These are phyloP conservation scores for Micronisus gabar DNA, from an alignment of 2,113 vertebrate species.

Conservation along the genomic window DNA sequence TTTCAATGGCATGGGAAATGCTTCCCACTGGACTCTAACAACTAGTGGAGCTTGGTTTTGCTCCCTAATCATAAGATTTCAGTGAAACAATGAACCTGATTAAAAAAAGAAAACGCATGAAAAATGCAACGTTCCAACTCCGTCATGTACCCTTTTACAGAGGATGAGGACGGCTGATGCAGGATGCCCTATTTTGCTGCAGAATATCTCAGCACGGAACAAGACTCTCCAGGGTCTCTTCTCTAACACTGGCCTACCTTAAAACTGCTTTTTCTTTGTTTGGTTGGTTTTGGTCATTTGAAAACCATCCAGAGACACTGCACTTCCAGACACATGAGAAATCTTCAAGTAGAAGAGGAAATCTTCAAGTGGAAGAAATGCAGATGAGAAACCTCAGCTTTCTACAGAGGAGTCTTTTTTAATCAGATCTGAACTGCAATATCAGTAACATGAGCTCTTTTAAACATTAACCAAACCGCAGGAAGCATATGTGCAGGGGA, in stretches of 20 bases:
- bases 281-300: background rate
- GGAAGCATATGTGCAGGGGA: background rate
- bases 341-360: background rate
- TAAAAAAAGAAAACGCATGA: background rate
- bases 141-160: background rate
- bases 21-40: background rate
- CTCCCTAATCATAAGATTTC: background rate
- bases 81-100: background rate
- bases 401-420: background rate
- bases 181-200: background rate
- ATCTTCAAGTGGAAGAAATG: background rate
- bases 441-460: background rate
- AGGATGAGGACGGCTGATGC: background rate
- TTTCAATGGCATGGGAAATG: background rate
- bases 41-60: background rate
- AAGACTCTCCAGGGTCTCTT: background rate
- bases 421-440: background rate
- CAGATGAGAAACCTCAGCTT: background rate
- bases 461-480: background rate
- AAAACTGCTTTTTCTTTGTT: background rate
- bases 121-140: background rate
- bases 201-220: background rate
- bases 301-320: background rate
- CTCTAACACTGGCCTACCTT: background rate
- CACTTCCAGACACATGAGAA: background rate